Percentiles rank a stretch among this genome's conserved stretches.
These are phyloP conservation scores for Microctonus hyperodae DNA, from an alignment of 2,888 invertebrate genomes.

Conservation along the genomic window DNA sequence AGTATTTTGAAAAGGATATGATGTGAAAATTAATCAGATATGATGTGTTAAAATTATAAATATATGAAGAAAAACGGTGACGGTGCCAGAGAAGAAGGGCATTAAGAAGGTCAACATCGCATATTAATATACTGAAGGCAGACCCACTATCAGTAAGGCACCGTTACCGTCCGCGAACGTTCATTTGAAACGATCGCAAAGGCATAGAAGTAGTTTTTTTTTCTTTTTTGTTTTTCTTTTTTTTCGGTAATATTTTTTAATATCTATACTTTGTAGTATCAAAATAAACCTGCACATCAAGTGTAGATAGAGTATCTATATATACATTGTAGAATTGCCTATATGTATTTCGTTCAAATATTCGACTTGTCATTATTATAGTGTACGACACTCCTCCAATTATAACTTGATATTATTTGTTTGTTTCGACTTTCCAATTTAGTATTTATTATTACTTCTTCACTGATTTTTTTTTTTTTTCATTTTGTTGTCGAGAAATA, in stretches of 20 bases:
- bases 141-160: not conserved
- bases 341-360: slow-evolving; percentile 10
- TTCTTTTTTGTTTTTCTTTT: too few species aligned
- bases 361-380: not conserved
- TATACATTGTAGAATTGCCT: slow-evolving; percentile 50
- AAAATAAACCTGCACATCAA: slow-evolving; percentile 60
- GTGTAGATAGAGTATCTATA: slow-evolving; percentile 60
- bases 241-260: slow-evolving; percentile 24
- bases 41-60: slow-evolving; percentile 47
- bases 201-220: slow-evolving; percentile 48
- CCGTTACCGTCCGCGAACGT: slow-evolving; percentile 48
- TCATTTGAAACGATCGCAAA: slow-evolving; percentile 55
- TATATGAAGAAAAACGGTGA: slow-evolving; percentile 48
- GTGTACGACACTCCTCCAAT: not conserved
- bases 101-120: not conserved
- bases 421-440: not conserved
- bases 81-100: slow-evolving; percentile 46
- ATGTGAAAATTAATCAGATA: not conserved
- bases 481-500: slow-evolving; percentile 50
- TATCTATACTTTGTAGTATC: slow-evolving; percentile 55
- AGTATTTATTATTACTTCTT: slow-evolving; percentile 32
- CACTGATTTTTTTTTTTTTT: slow-evolving; percentile 24
- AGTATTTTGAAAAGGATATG: not conserved
- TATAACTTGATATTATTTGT: slow-evolving; percentile 21
- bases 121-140: not conserved